Evolutionary conservation across 2,888 invertebrate genomes (phyloP).

Genomic region (Zelleria hepariella): DNA sequence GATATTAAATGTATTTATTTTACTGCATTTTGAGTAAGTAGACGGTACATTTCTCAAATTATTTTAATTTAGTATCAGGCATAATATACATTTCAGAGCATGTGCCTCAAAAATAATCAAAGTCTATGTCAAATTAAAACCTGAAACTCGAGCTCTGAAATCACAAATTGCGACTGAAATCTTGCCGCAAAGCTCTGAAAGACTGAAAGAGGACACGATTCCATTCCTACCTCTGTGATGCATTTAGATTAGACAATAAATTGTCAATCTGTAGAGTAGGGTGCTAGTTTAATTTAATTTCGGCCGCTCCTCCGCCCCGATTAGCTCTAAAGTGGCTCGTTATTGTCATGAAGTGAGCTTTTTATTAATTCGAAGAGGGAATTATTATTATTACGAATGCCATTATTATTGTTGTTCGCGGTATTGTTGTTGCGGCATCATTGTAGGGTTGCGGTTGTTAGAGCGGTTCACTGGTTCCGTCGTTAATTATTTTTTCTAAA

Average conservation of each 20-base stretch:
- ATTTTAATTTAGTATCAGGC: no score
- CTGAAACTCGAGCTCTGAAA: no score
- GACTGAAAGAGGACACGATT: no score
- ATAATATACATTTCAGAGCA: no score
- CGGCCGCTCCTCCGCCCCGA: constrained; percentile 34
- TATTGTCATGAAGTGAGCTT: constrained; percentile 65
- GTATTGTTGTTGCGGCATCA: constrained; percentile 30
- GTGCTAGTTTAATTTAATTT: constrained; percentile 39
- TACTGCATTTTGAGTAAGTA: no score
- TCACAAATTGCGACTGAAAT: no score
- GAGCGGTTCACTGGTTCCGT: constrained; percentile 62
- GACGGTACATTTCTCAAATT: no score
- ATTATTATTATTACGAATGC: constrained; percentile 42
- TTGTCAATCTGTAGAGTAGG: neutral
- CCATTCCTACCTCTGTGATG: no score
- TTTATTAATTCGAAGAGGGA: constrained; percentile 63
- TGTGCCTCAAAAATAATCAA: no score
- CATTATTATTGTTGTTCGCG: constrained; percentile 53
- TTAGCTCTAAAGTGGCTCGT: constrained; percentile 59
- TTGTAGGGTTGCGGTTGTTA: constrained; percentile 38
- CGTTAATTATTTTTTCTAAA: constrained; percentile 70
- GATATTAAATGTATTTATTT: no score
- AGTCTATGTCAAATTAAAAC: no score
- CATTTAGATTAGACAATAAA: neutral
- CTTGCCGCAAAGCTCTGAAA: no score